phyloP scores from a whole-genome alignment of 1,140 invertebrate genomes.

The Ephestia elutella region DNA sequence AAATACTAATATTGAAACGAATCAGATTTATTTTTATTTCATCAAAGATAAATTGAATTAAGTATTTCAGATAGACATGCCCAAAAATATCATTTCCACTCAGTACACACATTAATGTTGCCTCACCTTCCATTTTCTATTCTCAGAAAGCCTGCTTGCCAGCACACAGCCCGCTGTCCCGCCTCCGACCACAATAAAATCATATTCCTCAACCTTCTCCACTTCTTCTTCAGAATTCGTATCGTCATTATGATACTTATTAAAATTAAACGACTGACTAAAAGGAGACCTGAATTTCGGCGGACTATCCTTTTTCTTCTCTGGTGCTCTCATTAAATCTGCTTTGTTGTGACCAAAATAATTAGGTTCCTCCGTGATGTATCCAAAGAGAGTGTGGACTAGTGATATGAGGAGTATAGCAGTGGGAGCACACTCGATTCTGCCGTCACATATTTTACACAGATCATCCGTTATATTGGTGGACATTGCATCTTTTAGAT shows the following conservation, averaged over 20 bases:
- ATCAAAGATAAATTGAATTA: too few relatives aligned
- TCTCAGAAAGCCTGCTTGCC: slow-evolving; percentile 58
- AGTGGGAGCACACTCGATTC: slow-evolving; percentile 61
- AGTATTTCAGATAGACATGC: too few relatives aligned
- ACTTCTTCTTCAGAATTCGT: neutral
- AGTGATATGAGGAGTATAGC: slow-evolving; percentile 60
- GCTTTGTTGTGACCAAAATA: slow-evolving; percentile 46
- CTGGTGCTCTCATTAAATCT: slow-evolving; percentile 7
- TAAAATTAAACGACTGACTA: slow-evolving; percentile 8
- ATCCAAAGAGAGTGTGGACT: slow-evolving; percentile 56
- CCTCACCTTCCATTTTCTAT: slow-evolving; percentile 58
- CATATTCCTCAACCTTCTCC: slow-evolving; percentile 24
- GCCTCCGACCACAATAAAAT: slow-evolving; percentile 57
- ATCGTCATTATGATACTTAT: neutral
- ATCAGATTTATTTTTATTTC: too few relatives aligned
- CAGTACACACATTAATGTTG: neutral
- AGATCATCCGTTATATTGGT: slow-evolving; percentile 56
- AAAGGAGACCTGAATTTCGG: slow-evolving; percentile 3
- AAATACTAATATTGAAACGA: too few relatives aligned
- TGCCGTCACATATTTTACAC: slow-evolving; percentile 63
- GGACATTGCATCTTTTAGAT: slow-evolving; percentile 53
- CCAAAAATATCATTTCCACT: neutral
- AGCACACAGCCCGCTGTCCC: slow-evolving; percentile 61
- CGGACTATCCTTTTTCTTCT: slow-evolving; percentile 16
- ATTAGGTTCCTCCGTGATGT: slow-evolving; percentile 50